Evolutionary conservation across 1,140 invertebrate species (phyloP), one percentile per base, ranked within the genome.

Genomic region (Musca domestica): DNA sequence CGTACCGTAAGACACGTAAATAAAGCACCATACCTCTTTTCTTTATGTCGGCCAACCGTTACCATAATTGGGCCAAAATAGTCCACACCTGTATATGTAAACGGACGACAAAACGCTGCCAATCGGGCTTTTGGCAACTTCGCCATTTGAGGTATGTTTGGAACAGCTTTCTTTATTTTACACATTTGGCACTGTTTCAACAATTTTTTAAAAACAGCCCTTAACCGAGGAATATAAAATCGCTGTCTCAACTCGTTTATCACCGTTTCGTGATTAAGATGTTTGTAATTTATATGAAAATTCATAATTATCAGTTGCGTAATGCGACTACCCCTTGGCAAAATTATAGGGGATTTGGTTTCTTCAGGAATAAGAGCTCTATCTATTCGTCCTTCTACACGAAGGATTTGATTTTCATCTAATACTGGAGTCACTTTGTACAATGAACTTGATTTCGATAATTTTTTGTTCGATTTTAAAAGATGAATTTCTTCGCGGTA

Each of bases 91-190:
- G n/a, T n/a, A n/a, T n/a, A n/a, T n/a, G n/a, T n/a, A n/a, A n/a
- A n/a, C n/a, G n/a, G n/a, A n/a, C n/a, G n/a, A n/a, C 34, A 2
- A 34, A 14, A 49, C 3, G 46, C 17, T 19, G 58, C 41, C 22
- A 68, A n/a, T 20, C 67, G 5, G 15, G 67, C 47, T 19, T n/a
- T n/a, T 12, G 56, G 58, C 10, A 68, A 14, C 15, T 7, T 15
- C 4, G 46, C 67, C 67, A 68, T 68, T 27, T 64, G 46, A 51
- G 67, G 67, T 14, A 17, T 15, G 5, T 64, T 49, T 12, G 67
- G 67, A 9, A 15, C 2, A 1, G 58, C 56, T n/a, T 25, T 7
- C n/a, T 51, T 23, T 27, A 61, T 58, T 67, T 49, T 61, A 19
- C 66, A 67, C n/a, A 10, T 58, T 67, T 67, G 54, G 23, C 52